Base-by-base conservation (phyloP, 2,797 vertebrate species). In the Molossus alvarezi region DNA sequence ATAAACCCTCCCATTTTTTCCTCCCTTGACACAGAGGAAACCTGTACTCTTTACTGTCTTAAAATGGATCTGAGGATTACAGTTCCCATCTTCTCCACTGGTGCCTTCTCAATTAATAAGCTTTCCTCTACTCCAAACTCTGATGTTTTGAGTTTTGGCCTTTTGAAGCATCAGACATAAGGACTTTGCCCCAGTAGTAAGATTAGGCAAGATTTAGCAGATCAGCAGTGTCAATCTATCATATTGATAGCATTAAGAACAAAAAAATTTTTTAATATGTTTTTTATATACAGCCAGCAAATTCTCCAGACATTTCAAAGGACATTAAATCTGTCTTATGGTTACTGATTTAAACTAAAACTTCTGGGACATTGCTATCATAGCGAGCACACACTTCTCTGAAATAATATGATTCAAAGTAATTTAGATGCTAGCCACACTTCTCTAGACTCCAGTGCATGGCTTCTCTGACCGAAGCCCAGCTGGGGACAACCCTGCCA, bases 191-290 rank as follows among this genome's bases (percentile, higher is more conserved):
- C 18, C 53, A 77, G 29, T 77, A 77, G n/a, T 77, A 33, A 33
- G 29, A 75, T 48, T 48, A 69, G 41, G 17, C 23, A 94, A 91
- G 21, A 82, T 76, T 91, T 86, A 90, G 25, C n/a, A 94, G 15
- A 23, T 91, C 3, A 23, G 11, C n/a, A 41, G 3, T 25, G 4
- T 64, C 91, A 75, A 57, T 83, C 45, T 53, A 48, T 86, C 45
- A 75, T 75, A 79, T 18, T 79, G 1, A 58, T 7, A 2, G 53
- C 1, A 57, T 37, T 82, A 79, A 92, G 48, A 96, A 84, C 8
- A 10, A 60, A 58, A 37, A 76, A 29, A 41, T 79, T 21, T 62
- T n/a, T 25, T 25, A 92, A 37, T 57, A 23, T 65, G 41, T 88
- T 51, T 89, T 3, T 60, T 69, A 80, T 6, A 80, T 45, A 53